Conservation (phyloP, 2,113 vertebrate genomes). For the Pachycephala philippinensis region DNA sequence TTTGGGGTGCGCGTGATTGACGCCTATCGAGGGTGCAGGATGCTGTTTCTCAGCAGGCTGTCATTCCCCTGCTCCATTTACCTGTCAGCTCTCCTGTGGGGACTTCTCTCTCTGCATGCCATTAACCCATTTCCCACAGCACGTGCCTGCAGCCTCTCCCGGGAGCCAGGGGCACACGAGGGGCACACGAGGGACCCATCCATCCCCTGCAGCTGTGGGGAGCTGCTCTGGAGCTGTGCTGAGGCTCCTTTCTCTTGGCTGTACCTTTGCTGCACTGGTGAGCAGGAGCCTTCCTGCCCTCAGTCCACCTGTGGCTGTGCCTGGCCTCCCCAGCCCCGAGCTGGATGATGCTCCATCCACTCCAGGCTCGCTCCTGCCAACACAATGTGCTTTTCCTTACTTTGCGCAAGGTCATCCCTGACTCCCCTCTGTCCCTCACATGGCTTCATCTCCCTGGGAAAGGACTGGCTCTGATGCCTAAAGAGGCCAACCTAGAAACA, state of each 20-base stretch:
- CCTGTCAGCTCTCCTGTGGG: neutral
- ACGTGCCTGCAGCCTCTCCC: accelerated
- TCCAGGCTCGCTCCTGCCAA: neutral
- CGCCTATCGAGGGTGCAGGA: neutral
- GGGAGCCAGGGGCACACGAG: accelerated
- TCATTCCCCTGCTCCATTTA: neutral
- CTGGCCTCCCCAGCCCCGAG: neutral
- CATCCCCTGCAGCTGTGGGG: accelerated
- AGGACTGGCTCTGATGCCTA: neutral
- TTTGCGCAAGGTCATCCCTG: accelerated
- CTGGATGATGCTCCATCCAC: neutral
- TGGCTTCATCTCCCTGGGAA: neutral
- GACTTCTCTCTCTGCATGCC: neutral
- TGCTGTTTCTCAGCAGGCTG: slow-evolving; percentile 1
- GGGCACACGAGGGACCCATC: accelerated
- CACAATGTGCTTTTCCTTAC: neutral
- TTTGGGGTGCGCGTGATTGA: neutral
- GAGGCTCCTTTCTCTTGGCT: neutral
- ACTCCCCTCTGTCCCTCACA: neutral
- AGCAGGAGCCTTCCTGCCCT: neutral
- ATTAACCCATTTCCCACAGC: neutral
- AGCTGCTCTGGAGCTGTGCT: neutral
- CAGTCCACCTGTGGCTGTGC: neutral
- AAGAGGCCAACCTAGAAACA: too few relatives aligned
- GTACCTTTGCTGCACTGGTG: neutral